phyloP scores from a whole-genome alignment of 2,797 vertebrate genomes.

The Sebastes nivosus region DNA sequence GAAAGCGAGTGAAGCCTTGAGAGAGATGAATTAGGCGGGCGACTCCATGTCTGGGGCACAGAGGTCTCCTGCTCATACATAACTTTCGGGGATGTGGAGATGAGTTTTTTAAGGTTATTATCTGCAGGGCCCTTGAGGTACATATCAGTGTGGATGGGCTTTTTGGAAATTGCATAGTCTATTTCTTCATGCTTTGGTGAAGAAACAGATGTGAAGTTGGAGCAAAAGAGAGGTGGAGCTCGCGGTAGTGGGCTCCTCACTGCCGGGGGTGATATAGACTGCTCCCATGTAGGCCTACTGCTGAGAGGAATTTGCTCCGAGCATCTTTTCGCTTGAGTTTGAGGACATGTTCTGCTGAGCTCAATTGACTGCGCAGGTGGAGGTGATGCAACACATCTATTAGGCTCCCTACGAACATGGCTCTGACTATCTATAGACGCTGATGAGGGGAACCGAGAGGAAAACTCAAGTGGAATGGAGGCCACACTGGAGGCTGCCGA shows the following conservation, averaged over 20 bases:
- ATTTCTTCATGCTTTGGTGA: slow-evolving; percentile 5
- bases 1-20: slow-evolving; percentile 58
- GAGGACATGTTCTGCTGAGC: not conserved
- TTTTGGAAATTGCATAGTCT: not conserved
- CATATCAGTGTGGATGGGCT: not conserved
- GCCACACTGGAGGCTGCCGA: slow-evolving; percentile 81
- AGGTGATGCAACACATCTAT: slow-evolving; percentile 30
- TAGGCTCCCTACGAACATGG: slow-evolving; percentile 29
- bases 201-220: slow-evolving; percentile 41
- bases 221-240: slow-evolving; percentile 23
- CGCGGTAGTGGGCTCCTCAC: not conserved
- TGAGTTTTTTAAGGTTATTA: slow-evolving; percentile 32
- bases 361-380: slow-evolving; percentile 18
- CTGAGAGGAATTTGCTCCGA: slow-evolving; percentile 13
- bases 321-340: slow-evolving; percentile 18
- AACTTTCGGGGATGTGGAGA: slow-evolving; percentile 7
- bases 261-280: slow-evolving; percentile 34
- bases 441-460: slow-evolving; percentile 61
- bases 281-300: slow-evolving; percentile 26
- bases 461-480: slow-evolving; percentile 74
- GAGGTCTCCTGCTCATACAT: not conserved
- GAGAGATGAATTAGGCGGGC: slow-evolving; percentile 58
- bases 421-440: slow-evolving; percentile 53
- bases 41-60: slow-evolving; percentile 25
- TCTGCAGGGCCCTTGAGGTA: slow-evolving; percentile 6